phyloP scores from a whole-genome alignment of 2,888 invertebrate species.

The Pandemis cinnamomeana region DNA sequence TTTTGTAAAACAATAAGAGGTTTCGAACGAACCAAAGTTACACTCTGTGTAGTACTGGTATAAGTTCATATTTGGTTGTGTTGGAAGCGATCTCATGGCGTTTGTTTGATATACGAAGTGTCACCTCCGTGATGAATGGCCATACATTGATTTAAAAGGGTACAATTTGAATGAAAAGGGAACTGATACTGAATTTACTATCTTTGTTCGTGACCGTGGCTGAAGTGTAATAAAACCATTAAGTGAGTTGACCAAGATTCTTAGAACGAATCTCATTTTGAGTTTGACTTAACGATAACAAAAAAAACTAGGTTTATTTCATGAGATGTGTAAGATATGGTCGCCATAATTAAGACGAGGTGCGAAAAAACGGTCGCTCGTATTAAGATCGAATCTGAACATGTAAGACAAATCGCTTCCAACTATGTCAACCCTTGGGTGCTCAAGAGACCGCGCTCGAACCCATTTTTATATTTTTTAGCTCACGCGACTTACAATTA shows the following conservation, averaged over 20 bases:
- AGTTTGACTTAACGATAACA: constrained; percentile 44
- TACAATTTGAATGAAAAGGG: constrained; percentile 64
- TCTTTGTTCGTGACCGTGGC: constrained; percentile 57
- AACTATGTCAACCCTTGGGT: constrained; percentile 77
- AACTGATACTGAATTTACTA: constrained; percentile 61
- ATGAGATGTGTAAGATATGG: constrained; percentile 48
- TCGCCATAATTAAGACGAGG: constrained; percentile 67
- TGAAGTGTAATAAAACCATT: constrained; percentile 72
- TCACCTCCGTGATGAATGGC: constrained; percentile 75
- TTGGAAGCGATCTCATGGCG: constrained; percentile 51
- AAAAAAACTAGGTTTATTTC: constrained; percentile 43
- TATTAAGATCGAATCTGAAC: constrained; percentile 73
- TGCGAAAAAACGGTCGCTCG: constrained; percentile 72
- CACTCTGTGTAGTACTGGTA: constrained; percentile 43
- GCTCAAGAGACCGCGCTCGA: constrained; percentile 63
- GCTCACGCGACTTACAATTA: constrained; percentile 69
- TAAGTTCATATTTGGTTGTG: constrained; percentile 56
- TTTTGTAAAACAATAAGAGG: constrained; percentile 54
- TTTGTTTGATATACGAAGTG: constrained; percentile 64
- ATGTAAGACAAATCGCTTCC: constrained; percentile 79
- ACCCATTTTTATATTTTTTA: constrained; percentile 79
- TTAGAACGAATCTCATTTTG: constrained; percentile 44
- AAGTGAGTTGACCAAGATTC: constrained; percentile 57
- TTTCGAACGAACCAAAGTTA: constrained; percentile 45
- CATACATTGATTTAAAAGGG: constrained; percentile 75